phyloP scores from a whole-genome alignment of 2,888 invertebrate genomes.

The Caenorhabditis sinica region DNA sequence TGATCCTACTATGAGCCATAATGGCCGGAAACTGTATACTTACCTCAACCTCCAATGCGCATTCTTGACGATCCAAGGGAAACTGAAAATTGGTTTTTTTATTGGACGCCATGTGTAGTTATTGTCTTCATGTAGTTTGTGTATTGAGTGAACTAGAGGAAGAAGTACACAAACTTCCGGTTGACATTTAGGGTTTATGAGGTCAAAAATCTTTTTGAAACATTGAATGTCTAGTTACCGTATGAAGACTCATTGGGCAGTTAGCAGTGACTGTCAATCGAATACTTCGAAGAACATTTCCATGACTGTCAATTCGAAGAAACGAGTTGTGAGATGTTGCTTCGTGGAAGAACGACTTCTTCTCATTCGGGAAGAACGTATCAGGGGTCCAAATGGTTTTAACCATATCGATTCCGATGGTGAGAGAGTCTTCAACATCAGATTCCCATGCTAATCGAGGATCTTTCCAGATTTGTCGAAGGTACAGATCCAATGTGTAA shows the following conservation, averaged over 20 bases:
- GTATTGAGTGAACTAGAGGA: constrained; percentile 4
- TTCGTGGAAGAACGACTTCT: constrained; percentile 83
- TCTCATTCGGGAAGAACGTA: constrained; percentile 83
- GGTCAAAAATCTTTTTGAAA: constrained; percentile 23
- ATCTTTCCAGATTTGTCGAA: constrained; percentile 83
- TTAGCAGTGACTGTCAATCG: constrained; percentile 83
- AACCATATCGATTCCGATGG: constrained; percentile 82
- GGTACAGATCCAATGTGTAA: constrained; percentile 83
- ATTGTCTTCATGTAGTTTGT: constrained; percentile 28
- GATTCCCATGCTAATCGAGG: constrained; percentile 78
- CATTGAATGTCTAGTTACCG: constrained; percentile 57
- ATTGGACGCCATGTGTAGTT: constrained; percentile 8
- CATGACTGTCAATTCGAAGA: constrained; percentile 82
- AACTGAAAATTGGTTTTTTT: constrained; percentile 74
- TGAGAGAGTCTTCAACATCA: constrained; percentile 68
- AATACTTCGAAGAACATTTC: constrained; percentile 82
- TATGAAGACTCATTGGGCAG: constrained; percentile 83
- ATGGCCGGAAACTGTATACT: constrained; percentile 36
- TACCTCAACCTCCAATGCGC: constrained; percentile 82
- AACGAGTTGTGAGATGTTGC: constrained; percentile 83
- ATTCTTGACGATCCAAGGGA: constrained; percentile 82
- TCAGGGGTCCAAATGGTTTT: constrained; percentile 83
- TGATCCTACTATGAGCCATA: not conserved
- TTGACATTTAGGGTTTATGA: constrained; percentile 10
- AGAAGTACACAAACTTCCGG: constrained; percentile 8